phyloP scores from a whole-genome alignment of 1,140 invertebrate species.

The Theocolax elegans region DNA sequence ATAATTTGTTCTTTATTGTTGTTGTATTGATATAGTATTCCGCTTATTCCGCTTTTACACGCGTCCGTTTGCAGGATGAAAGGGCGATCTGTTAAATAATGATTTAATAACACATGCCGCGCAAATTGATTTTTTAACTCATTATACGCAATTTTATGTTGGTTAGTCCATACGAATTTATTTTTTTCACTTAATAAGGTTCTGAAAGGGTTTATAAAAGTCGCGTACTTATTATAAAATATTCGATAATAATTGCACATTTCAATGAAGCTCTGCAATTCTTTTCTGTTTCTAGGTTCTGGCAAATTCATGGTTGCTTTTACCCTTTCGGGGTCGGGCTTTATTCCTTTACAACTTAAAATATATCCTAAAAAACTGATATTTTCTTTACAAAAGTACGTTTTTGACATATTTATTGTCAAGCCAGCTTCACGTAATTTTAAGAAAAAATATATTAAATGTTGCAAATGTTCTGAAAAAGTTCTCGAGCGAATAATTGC shows the following conservation, averaged over 20 bases:
- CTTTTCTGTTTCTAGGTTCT: constrained; percentile 32
- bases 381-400: no score
- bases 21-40: constrained; percentile 25
- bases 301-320: constrained; percentile 53
- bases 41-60: constrained; percentile 15
- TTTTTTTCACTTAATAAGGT: neutral
- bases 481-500: no score
- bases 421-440: no score
- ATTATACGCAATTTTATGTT: neutral
- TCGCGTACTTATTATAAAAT: neutral
- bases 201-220: neutral
- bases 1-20: neutral
- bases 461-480: no score
- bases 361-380: constrained; percentile 50
- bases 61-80: constrained; percentile 33
- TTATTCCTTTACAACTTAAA: constrained; percentile 49
- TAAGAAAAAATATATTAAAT: no score
- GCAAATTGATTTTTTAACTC: neutral
- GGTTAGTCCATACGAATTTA: neutral
- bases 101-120: neutral
- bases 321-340: constrained; percentile 52
- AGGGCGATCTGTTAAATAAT: neutral
- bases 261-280: neutral
- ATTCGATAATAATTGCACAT: neutral
- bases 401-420: no score